phyloP scores from a whole-genome alignment of 1,140 invertebrate species.

The Lordiphosa stackelbergi region DNA sequence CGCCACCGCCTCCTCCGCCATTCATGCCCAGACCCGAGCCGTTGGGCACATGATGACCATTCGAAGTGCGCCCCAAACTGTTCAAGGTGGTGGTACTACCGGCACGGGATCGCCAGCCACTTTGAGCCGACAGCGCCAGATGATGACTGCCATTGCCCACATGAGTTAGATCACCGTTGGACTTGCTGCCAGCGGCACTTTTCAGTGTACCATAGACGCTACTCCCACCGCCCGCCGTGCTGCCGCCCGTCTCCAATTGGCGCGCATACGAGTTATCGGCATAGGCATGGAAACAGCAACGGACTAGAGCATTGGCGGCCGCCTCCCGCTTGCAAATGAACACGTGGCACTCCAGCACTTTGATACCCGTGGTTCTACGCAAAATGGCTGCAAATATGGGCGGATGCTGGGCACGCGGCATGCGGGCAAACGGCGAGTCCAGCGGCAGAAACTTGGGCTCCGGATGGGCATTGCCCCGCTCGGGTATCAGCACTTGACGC shows the following conservation, averaged over 20 bases:
- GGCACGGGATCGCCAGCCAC: conserved; percentile 77
- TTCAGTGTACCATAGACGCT: conserved; percentile 76
- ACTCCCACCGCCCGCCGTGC: conserved; percentile 46
- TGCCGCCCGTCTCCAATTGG: conserved; percentile 82
- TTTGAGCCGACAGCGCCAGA: conserved; percentile 72
- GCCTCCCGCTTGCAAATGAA: conserved; percentile 98
- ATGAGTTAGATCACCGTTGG: conserved; percentile 64
- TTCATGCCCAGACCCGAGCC: conserved; percentile 59
- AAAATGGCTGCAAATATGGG: conserved; percentile 98
- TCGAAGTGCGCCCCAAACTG: conserved; percentile 77
- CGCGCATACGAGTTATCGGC: conserved; percentile 95
- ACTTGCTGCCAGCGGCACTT: conserved; percentile 77
- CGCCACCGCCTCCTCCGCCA: conserved; percentile 16
- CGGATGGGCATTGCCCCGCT: conserved; percentile 77
- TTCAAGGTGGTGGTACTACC: conserved; percentile 81
- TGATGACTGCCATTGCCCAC: conserved; percentile 62
- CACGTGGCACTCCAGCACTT: conserved; percentile 98
- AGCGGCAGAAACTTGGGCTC: conserved; percentile 94
- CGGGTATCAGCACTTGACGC: conserved; percentile 85
- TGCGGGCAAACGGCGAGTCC: conserved; percentile 95
- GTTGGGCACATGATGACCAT: conserved; percentile 64
- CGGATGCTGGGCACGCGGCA: conserved; percentile 92
- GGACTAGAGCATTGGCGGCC: conserved; percentile 94
- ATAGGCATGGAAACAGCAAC: conserved; percentile 96
- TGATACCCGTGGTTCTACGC: conserved; percentile 96